These are phyloP conservation scores for Pachyseris speciosa DNA, from an alignment of 64 coral and sea anemone genomes.

Conservation along the genomic window DNA sequence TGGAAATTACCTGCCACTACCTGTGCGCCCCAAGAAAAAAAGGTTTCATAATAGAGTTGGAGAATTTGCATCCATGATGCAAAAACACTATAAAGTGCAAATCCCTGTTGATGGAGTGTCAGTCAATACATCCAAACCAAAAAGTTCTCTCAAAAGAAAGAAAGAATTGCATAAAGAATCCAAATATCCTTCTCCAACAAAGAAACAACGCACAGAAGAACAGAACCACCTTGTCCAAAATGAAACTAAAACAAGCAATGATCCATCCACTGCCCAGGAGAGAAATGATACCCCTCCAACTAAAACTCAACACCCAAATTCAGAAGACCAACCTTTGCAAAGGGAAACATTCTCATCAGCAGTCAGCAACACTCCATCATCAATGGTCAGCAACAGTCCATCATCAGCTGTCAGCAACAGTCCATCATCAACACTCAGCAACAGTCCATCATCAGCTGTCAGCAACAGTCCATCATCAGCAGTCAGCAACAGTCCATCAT, in stretches of 20 bases:
- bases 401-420: neutral
- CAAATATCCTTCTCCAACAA: slow-evolving; percentile 46
- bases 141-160: slow-evolving; percentile 31
- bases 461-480: neutral
- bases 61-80: slow-evolving; percentile 77
- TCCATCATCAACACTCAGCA: neutral
- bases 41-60: slow-evolving; percentile 54
- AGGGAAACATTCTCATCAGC: neutral
- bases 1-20: slow-evolving; percentile 62
- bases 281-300: slow-evolving; percentile 2
- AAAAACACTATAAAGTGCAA: slow-evolving; percentile 72
- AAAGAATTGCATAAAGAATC: slow-evolving; percentile 16
- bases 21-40: slow-evolving; percentile 73
- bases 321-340: neutral
- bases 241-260: slow-evolving; percentile 1
- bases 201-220: slow-evolving; percentile 30
- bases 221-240: slow-evolving; percentile 15
- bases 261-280: neutral
- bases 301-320: neutral
- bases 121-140: slow-evolving; percentile 21
- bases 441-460: neutral
- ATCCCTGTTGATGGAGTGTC: slow-evolving; percentile 59
- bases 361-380: neutral
- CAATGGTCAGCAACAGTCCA: neutral
- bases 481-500: neutral